Evolutionary conservation across 2,888 invertebrate species (phyloP).

Genomic region (Byasa hedistus): DNA sequence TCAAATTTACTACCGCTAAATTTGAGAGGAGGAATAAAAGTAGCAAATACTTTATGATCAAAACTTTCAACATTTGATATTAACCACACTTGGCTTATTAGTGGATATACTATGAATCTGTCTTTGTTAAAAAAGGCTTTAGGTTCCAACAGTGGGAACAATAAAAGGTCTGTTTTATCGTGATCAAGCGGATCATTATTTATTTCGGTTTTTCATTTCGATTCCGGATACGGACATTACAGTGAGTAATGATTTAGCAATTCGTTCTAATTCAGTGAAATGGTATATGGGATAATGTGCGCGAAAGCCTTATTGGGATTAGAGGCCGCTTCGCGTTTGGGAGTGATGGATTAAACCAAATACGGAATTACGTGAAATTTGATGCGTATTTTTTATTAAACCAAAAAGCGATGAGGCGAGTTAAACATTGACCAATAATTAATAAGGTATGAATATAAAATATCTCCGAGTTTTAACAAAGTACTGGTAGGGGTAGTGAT

Average conservation of each 20-base stretch:
- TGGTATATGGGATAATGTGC: slow-evolving; percentile 2
- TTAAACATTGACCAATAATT: not conserved
- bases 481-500: too few relatives aligned
- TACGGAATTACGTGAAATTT: not conserved
- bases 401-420: not conserved
- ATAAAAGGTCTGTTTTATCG: not conserved
- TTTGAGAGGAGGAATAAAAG: too few relatives aligned
- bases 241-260: slow-evolving; percentile 18
- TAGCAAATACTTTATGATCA: too few relatives aligned
- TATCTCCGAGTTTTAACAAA: not conserved
- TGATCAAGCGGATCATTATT: slow-evolving; percentile 8
- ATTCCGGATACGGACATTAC: slow-evolving; percentile 1
- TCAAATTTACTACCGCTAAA: too few relatives aligned
- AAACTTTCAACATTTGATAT: too few relatives aligned
- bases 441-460: not conserved
- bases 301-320: slow-evolving; percentile 6
- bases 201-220: slow-evolving; percentile 3
- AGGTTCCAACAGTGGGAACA: too few relatives aligned
- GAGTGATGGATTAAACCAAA: slow-evolving; percentile 1
- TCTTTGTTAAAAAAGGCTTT: too few relatives aligned
- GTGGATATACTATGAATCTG: too few relatives aligned
- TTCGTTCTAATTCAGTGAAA: slow-evolving; percentile 16
- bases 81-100: too few relatives aligned
- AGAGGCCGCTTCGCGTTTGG: not conserved
- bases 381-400: not conserved